These are phyloP conservation scores for Ormyrus rosae DNA, from an alignment of 2,888 invertebrate genomes.

Conservation along the genomic window DNA sequence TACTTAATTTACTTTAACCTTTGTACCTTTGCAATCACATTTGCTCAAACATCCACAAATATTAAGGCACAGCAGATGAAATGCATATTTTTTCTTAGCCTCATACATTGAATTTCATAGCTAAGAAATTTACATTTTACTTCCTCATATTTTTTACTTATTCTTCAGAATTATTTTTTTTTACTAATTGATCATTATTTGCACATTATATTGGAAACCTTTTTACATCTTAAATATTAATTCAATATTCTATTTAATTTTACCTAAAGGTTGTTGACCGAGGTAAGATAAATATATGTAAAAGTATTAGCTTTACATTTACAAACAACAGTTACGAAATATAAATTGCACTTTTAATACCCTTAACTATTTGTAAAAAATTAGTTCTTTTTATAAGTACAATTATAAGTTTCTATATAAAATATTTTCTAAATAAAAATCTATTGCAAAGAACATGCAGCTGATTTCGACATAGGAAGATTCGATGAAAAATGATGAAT, in stretches of 20 bases:
- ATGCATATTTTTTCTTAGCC: background rate
- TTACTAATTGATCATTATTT: too few relatives aligned
- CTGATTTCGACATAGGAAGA: conserved; percentile 72
- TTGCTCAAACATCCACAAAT: background rate
- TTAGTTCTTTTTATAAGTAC: background rate
- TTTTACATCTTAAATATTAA: too few relatives aligned
- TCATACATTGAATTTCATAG: background rate
- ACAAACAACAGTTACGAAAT: background rate
- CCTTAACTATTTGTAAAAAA: background rate
- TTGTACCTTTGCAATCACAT: conserved; percentile 36
- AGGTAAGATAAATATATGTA: conserved; percentile 13
- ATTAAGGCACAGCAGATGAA: too few relatives aligned
- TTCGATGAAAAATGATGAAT: conserved; percentile 60
- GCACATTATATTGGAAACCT: too few relatives aligned
- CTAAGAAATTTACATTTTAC: too few relatives aligned
- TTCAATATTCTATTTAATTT: too few relatives aligned
- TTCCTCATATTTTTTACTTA: too few relatives aligned
- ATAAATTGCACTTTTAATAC: background rate
- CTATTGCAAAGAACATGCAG: conserved; percentile 79
- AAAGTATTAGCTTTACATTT: too few relatives aligned
- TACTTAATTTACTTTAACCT: background rate
- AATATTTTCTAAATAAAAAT: conserved; percentile 56
- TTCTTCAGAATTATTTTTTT: too few relatives aligned
- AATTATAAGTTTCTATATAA: background rate
- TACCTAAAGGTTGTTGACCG: too few relatives aligned